Conservation (phyloP, 2,888 invertebrate genomes). For the Nasonia oneida region DNA sequence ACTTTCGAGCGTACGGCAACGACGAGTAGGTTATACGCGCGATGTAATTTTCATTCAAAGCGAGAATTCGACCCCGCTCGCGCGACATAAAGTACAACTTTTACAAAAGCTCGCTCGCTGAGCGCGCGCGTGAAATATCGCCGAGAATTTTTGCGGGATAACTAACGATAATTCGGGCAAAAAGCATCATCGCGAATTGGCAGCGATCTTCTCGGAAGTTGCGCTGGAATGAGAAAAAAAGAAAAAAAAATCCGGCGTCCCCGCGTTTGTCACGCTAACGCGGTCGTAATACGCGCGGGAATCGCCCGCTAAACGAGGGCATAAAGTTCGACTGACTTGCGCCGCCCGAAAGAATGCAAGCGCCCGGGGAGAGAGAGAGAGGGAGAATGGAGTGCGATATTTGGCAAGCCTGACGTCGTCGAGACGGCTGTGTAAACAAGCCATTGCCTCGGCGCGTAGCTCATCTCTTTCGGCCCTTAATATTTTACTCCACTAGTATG, state of each 20-base stretch:
- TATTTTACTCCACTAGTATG: neutral
- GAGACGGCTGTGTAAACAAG: constrained; percentile 16
- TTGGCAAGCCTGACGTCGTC: constrained; percentile 38
- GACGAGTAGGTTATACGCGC: neutral
- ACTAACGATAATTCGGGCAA: neutral
- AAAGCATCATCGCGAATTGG: constrained; percentile 24
- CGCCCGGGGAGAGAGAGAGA: neutral
- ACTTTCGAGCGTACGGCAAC: constrained; percentile 31
- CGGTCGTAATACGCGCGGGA: constrained; percentile 7
- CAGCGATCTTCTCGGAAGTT: constrained; percentile 14
- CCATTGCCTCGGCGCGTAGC: neutral
- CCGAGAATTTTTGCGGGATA: neutral
- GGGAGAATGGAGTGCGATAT: constrained; percentile 42
- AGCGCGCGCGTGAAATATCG: neutral
- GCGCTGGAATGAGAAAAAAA: neutral
- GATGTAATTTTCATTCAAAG: constrained; percentile 33
- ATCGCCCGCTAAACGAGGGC: constrained; percentile 37
- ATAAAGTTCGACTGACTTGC: constrained; percentile 36
- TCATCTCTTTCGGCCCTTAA: neutral
- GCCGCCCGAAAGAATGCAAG: constrained; percentile 21
- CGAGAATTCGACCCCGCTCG: neutral
- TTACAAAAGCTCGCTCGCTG: neutral
- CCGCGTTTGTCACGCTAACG: constrained; percentile 21
- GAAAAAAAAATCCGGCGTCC: neutral
- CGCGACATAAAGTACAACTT: constrained; percentile 41